Percentiles rank a stretch among this genome's conserved stretches.
Conservation (phyloP, 2,888 invertebrate species). For the Dicranocentrus wangi region DNA sequence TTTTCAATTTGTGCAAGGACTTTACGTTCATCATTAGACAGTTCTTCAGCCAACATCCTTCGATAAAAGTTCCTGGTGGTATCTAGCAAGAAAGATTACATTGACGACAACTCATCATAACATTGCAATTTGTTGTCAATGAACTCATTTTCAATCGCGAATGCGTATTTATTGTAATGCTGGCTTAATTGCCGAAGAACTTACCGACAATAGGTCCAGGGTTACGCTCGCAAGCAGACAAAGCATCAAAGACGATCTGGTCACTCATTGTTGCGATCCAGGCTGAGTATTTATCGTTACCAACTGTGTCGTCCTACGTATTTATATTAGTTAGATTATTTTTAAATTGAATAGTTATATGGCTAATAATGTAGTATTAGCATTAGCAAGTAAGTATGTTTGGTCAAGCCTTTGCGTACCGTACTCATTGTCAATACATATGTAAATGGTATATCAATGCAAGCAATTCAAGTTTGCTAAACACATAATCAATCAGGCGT, state of each 20-base stretch:
- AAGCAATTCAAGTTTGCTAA: too few species aligned
- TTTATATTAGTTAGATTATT: too few species aligned
- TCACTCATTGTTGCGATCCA: constrained; percentile 32
- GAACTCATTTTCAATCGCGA: too few species aligned
- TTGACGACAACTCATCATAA: background rate
- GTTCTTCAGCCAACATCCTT: constrained; percentile 43
- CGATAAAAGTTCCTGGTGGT: constrained; percentile 59
- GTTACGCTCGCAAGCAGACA: constrained; percentile 17
- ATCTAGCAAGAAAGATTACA: constrained; percentile 33
- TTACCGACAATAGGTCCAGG: constrained; percentile 45
- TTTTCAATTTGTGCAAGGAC: constrained; percentile 14
- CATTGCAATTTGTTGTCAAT: too few species aligned
- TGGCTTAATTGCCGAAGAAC: too few species aligned
- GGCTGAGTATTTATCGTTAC: background rate
- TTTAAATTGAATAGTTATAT: too few species aligned
- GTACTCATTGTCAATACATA: too few species aligned
- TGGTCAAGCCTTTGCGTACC: too few species aligned
- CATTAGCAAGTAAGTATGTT: background rate
- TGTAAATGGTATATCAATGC: too few species aligned
- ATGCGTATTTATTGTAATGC: too few species aligned
- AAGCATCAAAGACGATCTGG: constrained; percentile 34
- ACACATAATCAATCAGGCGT: too few species aligned
- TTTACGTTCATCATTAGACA: constrained; percentile 23
- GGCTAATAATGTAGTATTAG: too few species aligned
- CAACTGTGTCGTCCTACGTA: background rate